These are phyloP conservation scores for Muntiacus muntjak DNA, from an alignment of 2,113 vertebrate species.

Conservation along the genomic window DNA sequence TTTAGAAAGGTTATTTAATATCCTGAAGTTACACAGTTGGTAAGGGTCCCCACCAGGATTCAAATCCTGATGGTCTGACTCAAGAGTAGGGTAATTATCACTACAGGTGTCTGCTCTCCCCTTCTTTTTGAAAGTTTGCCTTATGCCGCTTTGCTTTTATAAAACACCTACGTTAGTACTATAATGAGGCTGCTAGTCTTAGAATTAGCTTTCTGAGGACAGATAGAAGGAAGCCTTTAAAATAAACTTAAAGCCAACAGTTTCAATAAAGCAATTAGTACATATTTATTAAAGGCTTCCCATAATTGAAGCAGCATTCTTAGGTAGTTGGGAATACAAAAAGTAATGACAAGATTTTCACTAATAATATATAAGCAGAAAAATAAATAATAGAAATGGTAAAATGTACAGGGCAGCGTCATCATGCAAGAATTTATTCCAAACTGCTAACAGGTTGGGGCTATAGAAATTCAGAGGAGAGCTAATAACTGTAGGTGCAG, in stretches of 20 bases:
- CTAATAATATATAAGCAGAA: not conserved
- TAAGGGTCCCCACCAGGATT: not conserved
- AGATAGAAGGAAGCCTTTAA: not conserved
- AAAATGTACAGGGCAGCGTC: not conserved
- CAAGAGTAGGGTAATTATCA: not conserved
- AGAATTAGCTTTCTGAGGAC: not conserved
- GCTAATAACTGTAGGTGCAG: not conserved
- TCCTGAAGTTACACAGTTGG: not conserved
- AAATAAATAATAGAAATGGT: constrained; percentile 22
- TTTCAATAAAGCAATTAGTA: constrained; percentile 1
- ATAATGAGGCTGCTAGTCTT: not conserved
- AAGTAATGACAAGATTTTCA: constrained; percentile 1
- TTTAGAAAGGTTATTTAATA: not conserved
- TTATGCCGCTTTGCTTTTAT: not conserved
- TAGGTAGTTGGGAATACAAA: not conserved
- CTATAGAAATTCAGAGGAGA: not conserved
- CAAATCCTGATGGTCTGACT: not conserved
- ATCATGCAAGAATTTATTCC: not conserved
- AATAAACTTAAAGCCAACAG: not conserved
- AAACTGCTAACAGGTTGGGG: not conserved
- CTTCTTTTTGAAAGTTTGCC: not conserved
- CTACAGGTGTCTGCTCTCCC: not conserved
- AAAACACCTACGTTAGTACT: not conserved
- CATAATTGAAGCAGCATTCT: not conserved
- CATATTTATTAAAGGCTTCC: not conserved